These are phyloP conservation scores for Nowickia ferox DNA, from an alignment of 2,888 invertebrate genomes.

Conservation along the genomic window DNA sequence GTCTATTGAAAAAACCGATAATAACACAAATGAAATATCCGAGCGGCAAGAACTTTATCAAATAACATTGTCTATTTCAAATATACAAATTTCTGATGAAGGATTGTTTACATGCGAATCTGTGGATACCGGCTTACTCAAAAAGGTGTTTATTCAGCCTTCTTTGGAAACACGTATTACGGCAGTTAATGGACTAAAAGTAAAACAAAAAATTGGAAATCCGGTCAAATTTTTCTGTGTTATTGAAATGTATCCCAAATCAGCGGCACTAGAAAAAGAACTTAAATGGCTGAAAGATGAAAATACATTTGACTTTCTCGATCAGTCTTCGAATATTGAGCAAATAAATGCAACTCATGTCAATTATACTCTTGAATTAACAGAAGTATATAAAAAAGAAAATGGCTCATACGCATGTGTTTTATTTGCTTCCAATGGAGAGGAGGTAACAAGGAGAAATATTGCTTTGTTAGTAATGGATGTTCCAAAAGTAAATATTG, in stretches of 20 bases:
- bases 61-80: slow-evolving; percentile 84
- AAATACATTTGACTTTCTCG: slow-evolving; percentile 76
- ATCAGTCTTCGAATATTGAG: slow-evolving; percentile 81
- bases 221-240: slow-evolving; percentile 84
- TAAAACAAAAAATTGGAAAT: slow-evolving; percentile 84
- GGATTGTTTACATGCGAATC: slow-evolving; percentile 86
- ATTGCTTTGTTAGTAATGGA: slow-evolving; percentile 86
- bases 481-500: slow-evolving; percentile 88
- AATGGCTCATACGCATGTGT: slow-evolving; percentile 89
- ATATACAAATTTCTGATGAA: slow-evolving; percentile 85
- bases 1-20: slow-evolving; percentile 61
- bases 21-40: slow-evolving; percentile 79
- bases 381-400: slow-evolving; percentile 87
- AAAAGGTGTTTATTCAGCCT: slow-evolving; percentile 75
- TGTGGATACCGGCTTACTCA: slow-evolving; percentile 79
- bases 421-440: slow-evolving; percentile 81
- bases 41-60: slow-evolving; percentile 81
- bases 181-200: slow-evolving; percentile 80
- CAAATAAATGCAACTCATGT: slow-evolving; percentile 85
- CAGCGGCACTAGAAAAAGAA: slow-evolving; percentile 78
- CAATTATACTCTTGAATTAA: slow-evolving; percentile 85
- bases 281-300: slow-evolving; percentile 86
- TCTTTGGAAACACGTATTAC: slow-evolving; percentile 83
- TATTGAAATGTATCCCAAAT: slow-evolving; percentile 86
- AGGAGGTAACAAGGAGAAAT: slow-evolving; percentile 82